A percentile compares a stretch with the other conserved stretches of the same genome.
These are phyloP conservation scores for Epizoanthus stellaris DNA, from an alignment of 92 coral and sea anemone species.

Conservation along the genomic window DNA sequence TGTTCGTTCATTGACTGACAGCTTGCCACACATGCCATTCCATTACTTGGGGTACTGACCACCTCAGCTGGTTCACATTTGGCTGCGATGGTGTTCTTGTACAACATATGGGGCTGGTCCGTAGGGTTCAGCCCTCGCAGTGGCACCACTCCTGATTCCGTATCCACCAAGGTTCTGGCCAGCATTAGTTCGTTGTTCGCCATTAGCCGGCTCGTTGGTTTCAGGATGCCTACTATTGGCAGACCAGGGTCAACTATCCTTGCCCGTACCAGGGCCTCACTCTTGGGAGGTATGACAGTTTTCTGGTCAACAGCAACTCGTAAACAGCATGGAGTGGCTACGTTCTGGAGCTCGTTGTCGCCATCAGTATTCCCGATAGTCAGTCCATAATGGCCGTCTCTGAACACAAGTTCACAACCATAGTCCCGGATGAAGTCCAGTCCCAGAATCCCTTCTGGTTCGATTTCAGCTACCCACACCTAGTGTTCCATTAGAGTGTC, in stretches of 20 bases:
- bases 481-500: conserved; percentile 3
- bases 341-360: no score
- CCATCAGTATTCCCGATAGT: no score
- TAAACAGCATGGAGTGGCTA: conserved; percentile 36
- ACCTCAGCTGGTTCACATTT: conserved; percentile 18
- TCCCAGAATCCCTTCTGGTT: conserved; percentile 38
- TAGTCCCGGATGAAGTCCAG: conserved; percentile 21
- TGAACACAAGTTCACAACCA: conserved; percentile 33
- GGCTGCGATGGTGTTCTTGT: conserved; percentile 5
- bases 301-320: conserved; percentile 30
- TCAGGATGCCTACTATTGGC: conserved; percentile 36
- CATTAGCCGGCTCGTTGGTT: conserved; percentile 53
- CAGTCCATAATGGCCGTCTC: not conserved
- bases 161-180: conserved; percentile 58
- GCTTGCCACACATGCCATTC: conserved; percentile 11
- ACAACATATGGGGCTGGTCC: conserved; percentile 23
- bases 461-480: conserved; percentile 26
- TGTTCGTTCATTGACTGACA: no score
- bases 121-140: conserved; percentile 60
- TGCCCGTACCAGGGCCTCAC: conserved; percentile 60
- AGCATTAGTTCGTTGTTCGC: conserved; percentile 45
- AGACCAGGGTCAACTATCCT: conserved; percentile 21
- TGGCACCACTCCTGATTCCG: conserved; percentile 38
- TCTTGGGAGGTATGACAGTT: conserved; percentile 50
- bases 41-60: not conserved